Evolutionary conservation across 1,140 invertebrate genomes (phyloP).

Genomic region (Contarinia nasturtii): DNA sequence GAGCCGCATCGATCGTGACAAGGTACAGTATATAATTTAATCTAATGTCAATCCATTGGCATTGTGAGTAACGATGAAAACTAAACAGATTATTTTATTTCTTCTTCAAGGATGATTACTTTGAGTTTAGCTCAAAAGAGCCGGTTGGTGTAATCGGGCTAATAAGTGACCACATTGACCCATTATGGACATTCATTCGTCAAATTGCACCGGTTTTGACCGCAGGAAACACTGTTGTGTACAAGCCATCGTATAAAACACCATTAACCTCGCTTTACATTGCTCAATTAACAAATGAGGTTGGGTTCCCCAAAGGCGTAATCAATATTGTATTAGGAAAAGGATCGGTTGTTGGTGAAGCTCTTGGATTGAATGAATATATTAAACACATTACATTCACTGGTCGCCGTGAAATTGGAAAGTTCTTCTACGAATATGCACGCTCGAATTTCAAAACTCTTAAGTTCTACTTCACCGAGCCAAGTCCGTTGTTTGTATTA

Average conservation of each 20-base stretch:
- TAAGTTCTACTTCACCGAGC: slow-evolving; percentile 55
- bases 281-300: slow-evolving; percentile 42
- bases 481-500: slow-evolving; percentile 51
- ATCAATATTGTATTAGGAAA: slow-evolving; percentile 40
- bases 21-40: slow-evolving; percentile 31
- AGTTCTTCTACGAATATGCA: slow-evolving; percentile 40
- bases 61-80: slow-evolving; percentile 59
- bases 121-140: slow-evolving; percentile 49
- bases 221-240: slow-evolving; percentile 37
- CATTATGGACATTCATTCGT: slow-evolving; percentile 45
- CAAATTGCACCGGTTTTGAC: slow-evolving; percentile 41
- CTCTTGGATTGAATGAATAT: slow-evolving; percentile 37
- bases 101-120: slow-evolving; percentile 33
- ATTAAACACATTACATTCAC: slow-evolving; percentile 57
- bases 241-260: slow-evolving; percentile 62
- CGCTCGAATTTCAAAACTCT: slow-evolving; percentile 52
- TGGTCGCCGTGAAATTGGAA: slow-evolving; percentile 45
- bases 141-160: slow-evolving; percentile 66
- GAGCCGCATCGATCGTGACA: slow-evolving; percentile 43
- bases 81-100: too few relatives aligned
- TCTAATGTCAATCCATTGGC: slow-evolving; percentile 53
- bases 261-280: slow-evolving; percentile 50
- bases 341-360: slow-evolving; percentile 44
- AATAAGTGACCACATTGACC: slow-evolving; percentile 72
- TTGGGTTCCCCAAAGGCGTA: slow-evolving; percentile 49